A percentile compares a stretch with the other conserved stretches of the same genome.
These are phyloP conservation scores for Gibbula magus DNA, from an alignment of 2,888 invertebrate species.

Conservation along the genomic window DNA sequence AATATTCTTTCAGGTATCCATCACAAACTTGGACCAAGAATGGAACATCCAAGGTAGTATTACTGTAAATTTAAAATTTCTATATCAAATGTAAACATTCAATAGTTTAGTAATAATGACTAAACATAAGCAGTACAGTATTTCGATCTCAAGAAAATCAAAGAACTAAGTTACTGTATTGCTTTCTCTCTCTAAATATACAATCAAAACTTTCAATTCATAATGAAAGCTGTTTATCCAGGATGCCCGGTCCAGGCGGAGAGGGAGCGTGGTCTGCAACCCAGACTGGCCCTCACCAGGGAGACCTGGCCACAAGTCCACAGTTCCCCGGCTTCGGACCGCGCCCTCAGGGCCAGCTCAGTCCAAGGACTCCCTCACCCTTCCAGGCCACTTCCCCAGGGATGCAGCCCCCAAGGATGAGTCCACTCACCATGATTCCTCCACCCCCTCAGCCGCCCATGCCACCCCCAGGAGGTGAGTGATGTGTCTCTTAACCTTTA, in stretches of 20 bases:
- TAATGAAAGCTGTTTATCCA: background rate
- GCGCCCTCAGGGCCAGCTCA: conserved; percentile 49
- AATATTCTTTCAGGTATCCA: conserved; percentile 25
- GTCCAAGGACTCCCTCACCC: conserved; percentile 49
- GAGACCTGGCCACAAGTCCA: conserved; percentile 42
- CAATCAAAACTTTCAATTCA: too few relatives aligned
- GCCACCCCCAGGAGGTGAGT: conserved; percentile 79
- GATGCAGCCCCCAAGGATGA: conserved; percentile 33
- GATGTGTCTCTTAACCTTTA: background rate
- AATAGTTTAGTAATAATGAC: background rate
- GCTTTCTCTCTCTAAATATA: too few relatives aligned
- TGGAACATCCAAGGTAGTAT: conserved; percentile 25
- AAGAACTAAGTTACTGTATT: too few relatives aligned
- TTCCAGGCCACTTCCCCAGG: conserved; percentile 36
- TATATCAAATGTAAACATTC: background rate
- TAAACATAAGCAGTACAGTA: too few relatives aligned
- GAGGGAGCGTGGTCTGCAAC: conserved; percentile 25
- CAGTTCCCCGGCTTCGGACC: conserved; percentile 53
- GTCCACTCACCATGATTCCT: conserved; percentile 39
- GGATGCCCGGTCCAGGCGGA: conserved; percentile 26
- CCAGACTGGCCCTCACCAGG: conserved; percentile 17
- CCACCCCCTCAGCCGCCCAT: conserved; percentile 80
- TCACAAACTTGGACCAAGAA: conserved; percentile 23
- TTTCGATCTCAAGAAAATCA: too few relatives aligned
- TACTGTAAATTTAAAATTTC: background rate